phyloP scores from a whole-genome alignment of 2,113 vertebrate species.

The Melanocharis versteri region DNA sequence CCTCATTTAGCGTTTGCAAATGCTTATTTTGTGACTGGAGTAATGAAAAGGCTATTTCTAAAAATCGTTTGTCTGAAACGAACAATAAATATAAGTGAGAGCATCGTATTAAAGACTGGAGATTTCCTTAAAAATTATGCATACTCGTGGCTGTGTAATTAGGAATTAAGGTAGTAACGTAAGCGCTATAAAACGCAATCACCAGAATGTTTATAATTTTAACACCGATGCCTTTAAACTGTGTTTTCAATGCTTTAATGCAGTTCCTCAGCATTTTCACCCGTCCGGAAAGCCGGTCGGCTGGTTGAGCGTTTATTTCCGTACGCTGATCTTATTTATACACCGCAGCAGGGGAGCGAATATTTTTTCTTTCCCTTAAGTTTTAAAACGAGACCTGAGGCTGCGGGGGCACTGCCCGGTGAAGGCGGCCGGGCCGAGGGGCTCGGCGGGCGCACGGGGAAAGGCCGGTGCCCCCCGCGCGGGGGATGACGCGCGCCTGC shows the following conservation, averaged over 20 bases:
- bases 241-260: neutral
- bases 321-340: neutral
- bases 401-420: neutral
- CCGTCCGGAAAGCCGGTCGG: neutral
- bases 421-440: neutral
- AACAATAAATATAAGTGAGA: neutral
- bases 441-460: rapidly evolving
- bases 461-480: neutral
- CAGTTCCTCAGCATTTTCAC: neutral
- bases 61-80: constrained; percentile 8
- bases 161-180: neutral
- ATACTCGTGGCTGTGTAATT: neutral
- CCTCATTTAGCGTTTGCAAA: constrained; percentile 11
- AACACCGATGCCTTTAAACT: neutral
- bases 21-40: neutral
- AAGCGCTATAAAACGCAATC: neutral
- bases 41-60: neutral
- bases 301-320: neutral
- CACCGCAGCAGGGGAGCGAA: neutral
- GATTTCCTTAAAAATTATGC: neutral
- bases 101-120: neutral
- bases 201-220: neutral
- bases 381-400: neutral
- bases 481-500: rapidly evolving
- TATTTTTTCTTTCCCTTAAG: neutral